Base-by-base conservation (phyloP, 1,140 invertebrate genomes). In the Lasaia peninsularis region DNA sequence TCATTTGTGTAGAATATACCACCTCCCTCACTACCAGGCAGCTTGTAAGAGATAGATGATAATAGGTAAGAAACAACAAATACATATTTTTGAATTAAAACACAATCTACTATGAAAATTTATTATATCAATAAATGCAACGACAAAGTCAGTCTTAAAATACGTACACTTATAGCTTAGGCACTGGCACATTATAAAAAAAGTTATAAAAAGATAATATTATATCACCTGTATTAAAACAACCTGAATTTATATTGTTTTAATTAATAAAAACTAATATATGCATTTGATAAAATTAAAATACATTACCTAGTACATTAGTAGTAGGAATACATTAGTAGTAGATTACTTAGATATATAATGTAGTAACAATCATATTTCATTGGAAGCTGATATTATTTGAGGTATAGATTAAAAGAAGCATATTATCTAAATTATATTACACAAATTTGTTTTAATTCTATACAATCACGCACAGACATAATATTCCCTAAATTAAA, bases 71-170 rank as follows among this genome's bases (percentile, higher is more conserved):
- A n/a, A n/a, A n/a, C n/a, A n/a, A n/a, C n/a, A n/a, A n/a, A n/a
- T n/a, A n/a, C n/a, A n/a, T n/a, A n/a, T 9, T 2, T n/a, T 5
- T 2, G 24, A 32, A 21, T 35, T 16, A 52, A 52, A 44, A n/a
- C 9, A 58, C 2, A n/a, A 31, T 11, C 53, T 48, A 50, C 37
- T 52, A 62, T 48, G 60, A 58, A 60, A 55, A 56, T 73, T 68
- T 82, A 85, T 82, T 85, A 78, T 67, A 75, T 69, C 58, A 73
- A 58, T 84, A 80, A 80, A 83, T 85, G 83, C 78, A 83, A 85
- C 77, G 78, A 75, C 56, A 69, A 81, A 65, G 75, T 87, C 84
- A 87, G 83, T 87, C 84, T 85, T 87, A 87, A 75, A 77, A 77
- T 84, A 84, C 67, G 67, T 76, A 71, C 70, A 71, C 67, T 69